Conservation (phyloP, 1,140 invertebrate species). For the Papilio xuthus region DNA sequence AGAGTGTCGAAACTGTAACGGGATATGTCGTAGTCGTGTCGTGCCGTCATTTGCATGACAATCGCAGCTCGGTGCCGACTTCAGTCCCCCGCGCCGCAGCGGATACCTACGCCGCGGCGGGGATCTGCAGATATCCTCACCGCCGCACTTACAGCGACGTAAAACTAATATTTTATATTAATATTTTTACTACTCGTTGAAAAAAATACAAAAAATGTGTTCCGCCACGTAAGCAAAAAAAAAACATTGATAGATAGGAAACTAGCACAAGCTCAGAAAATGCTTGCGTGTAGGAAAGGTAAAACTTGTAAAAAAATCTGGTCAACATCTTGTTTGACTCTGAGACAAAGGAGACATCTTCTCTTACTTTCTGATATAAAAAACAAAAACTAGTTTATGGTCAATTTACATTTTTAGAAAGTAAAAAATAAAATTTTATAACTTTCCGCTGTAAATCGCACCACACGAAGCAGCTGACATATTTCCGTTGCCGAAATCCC, state of each 20-base stretch:
- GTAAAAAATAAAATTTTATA: not conserved
- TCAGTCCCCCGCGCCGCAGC: slow-evolving; percentile 49
- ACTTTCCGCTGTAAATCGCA: not conserved
- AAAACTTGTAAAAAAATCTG: too few species aligned
- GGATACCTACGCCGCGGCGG: slow-evolving; percentile 40
- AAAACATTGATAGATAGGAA: not conserved
- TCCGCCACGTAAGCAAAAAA: too few species aligned
- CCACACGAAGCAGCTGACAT: not conserved
- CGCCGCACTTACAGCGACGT: slow-evolving; percentile 3
- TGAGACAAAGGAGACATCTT: not conserved
- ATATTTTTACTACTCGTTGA: too few species aligned
- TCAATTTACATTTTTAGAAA: not conserved
- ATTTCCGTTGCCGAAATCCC: slow-evolving; percentile 20
- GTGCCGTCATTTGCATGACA: slow-evolving; percentile 63
- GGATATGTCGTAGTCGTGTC: slow-evolving; percentile 44
- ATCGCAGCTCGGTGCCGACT: slow-evolving; percentile 41
- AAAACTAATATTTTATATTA: too few species aligned
- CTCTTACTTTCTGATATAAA: not conserved
- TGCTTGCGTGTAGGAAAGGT: too few species aligned
- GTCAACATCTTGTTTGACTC: too few species aligned
- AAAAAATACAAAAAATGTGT: too few species aligned
- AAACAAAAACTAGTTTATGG: not conserved
- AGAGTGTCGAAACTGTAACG: slow-evolving; percentile 35
- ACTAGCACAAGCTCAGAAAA: too few species aligned
- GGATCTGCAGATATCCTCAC: not conserved